Evolutionary conservation across 2,113 vertebrate genomes (phyloP).

Genomic region (Stercorarius parasiticus): DNA sequence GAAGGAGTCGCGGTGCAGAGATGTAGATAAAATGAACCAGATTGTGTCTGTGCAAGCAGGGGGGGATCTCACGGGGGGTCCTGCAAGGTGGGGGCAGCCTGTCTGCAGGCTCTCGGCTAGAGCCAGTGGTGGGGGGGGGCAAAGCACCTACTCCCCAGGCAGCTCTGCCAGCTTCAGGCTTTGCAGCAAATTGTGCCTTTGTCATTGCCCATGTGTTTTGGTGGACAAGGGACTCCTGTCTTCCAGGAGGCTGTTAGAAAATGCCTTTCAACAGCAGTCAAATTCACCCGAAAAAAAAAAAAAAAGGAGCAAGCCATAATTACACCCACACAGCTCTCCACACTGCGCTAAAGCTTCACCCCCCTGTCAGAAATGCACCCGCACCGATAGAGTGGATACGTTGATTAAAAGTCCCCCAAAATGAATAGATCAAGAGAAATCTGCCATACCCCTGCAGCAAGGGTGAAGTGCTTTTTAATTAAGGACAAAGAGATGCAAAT

Average conservation of each 20-base stretch:
- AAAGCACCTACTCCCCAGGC: background rate
- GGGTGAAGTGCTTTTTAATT: slow-evolving; percentile 62
- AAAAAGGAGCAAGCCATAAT: slow-evolving; percentile 3
- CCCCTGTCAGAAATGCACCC: background rate
- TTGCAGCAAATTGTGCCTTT: background rate
- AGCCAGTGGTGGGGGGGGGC: background rate
- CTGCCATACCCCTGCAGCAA: slow-evolving; percentile 48
- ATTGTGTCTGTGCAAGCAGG: background rate
- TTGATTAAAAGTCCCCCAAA: slow-evolving; percentile 54
- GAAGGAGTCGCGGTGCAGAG: background rate
- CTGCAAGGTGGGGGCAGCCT: background rate
- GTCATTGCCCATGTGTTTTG: background rate
- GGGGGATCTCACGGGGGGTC: background rate
- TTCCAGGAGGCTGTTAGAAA: background rate
- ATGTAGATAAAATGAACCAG: background rate
- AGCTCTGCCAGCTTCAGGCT: background rate
- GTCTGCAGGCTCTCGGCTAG: background rate
- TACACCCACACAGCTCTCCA: slow-evolving; percentile 36
- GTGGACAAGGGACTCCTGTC: slow-evolving; percentile 9
- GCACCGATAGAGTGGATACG: background rate
- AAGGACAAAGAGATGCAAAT: slow-evolving; percentile 69
- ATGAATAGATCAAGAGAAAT: slow-evolving; percentile 28
- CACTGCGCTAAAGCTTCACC: background rate
- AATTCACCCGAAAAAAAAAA: background rate
- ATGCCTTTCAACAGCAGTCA: slow-evolving; percentile 16